phyloP scores from a whole-genome alignment of 2,113 vertebrate species.

The Archocentrus centrarchus region DNA sequence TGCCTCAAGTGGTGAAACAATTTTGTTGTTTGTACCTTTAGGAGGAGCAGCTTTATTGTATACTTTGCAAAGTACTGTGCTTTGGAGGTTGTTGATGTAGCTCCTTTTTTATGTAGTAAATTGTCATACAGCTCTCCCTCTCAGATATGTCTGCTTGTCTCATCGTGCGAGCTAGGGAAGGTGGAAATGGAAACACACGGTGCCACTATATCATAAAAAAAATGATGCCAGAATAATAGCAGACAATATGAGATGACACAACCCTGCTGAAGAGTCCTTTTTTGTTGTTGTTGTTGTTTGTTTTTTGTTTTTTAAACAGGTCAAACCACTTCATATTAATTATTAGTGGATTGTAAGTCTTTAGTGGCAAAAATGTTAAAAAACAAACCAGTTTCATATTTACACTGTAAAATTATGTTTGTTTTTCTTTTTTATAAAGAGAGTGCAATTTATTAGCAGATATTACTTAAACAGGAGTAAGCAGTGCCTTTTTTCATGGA shows the following conservation, averaged over 20 bases:
- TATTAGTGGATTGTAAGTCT: too few species aligned
- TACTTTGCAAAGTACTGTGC: not conserved
- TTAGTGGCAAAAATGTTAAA: not conserved
- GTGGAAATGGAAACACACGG: not conserved
- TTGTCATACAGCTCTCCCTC: not conserved
- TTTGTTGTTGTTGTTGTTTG: too few species aligned
- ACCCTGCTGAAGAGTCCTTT: not conserved
- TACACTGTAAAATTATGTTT: too few species aligned
- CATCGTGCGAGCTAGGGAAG: not conserved
- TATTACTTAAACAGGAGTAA: not conserved
- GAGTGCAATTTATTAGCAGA: too few species aligned
- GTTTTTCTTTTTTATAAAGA: too few species aligned
- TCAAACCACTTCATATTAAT: not conserved
- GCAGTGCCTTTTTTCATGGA: not conserved
- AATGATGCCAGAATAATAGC: not conserved
- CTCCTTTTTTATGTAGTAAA: not conserved
- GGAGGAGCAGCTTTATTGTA: too few species aligned
- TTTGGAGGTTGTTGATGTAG: not conserved
- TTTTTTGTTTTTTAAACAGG: not conserved
- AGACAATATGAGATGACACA: not conserved
- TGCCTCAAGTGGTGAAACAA: not conserved
- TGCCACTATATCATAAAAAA: not conserved
- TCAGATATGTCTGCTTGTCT: not conserved
- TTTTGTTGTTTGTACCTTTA: not conserved
- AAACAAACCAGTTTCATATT: not conserved